Evolutionary conservation across 2,797 vertebrate genomes (phyloP).

Genomic region (Betta splendens): DNA sequence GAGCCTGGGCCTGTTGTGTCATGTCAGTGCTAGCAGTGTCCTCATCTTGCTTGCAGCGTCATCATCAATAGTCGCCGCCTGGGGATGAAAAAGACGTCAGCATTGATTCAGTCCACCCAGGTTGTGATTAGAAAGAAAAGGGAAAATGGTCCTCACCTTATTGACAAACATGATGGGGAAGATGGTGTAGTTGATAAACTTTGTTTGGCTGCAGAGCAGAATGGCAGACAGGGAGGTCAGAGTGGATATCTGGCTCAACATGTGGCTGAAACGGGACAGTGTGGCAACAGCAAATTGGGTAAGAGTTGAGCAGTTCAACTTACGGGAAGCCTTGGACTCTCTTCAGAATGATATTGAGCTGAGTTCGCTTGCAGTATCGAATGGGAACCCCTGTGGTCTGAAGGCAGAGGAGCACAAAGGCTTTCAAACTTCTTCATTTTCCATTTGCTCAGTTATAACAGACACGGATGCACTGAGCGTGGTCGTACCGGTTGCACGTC

Average conservation of each 20-base stretch:
- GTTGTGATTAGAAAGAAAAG: neutral
- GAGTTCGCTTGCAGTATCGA: constrained; percentile 85
- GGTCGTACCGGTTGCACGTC: constrained; percentile 84
- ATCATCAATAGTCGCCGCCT: constrained; percentile 85
- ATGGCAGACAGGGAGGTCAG: constrained; percentile 28
- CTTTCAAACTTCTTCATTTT: no score
- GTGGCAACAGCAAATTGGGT: constrained; percentile 44
- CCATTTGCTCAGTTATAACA: no score
- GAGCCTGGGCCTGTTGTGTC: no score
- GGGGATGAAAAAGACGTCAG: neutral
- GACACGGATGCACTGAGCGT: neutral
- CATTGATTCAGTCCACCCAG: constrained; percentile 7
- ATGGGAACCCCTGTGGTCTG: constrained; percentile 85
- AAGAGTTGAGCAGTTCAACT: constrained; percentile 66
- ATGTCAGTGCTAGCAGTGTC: no score
- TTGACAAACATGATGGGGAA: constrained; percentile 88
- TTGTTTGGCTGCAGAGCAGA: constrained; percentile 72
- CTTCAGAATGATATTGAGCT: constrained; percentile 84
- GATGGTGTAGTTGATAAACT: constrained; percentile 79
- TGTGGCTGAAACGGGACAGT: constrained; percentile 33
- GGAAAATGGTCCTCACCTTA: constrained; percentile 72
- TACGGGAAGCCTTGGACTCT: constrained; percentile 82
- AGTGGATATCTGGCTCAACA: constrained; percentile 44
- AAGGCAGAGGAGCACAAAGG: constrained; percentile 5
- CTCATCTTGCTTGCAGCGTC: constrained; percentile 81